Evolutionary conservation across 2,113 vertebrate species (phyloP).

Genomic region (Protobothrops mucrosquamatus): DNA sequence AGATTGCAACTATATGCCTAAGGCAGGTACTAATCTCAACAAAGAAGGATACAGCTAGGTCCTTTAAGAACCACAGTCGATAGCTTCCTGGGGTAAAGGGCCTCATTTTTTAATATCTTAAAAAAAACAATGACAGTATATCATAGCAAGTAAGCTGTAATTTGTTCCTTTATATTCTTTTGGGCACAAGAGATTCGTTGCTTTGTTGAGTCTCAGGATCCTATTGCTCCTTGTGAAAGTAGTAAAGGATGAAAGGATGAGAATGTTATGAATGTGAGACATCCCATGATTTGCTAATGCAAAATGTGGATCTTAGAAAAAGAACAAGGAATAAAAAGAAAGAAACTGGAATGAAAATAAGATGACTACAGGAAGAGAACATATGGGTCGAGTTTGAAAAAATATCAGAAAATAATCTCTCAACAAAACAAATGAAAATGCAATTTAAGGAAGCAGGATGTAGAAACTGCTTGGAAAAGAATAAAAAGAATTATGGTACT

Average conservation of each 20-base stretch:
- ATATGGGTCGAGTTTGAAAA: background rate
- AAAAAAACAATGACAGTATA: background rate
- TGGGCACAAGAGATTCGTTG: background rate
- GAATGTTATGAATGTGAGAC: background rate
- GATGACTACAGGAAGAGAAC: background rate
- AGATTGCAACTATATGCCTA: background rate
- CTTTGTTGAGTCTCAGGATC: background rate
- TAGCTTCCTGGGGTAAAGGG: background rate
- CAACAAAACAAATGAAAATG: background rate
- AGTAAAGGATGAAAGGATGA: background rate
- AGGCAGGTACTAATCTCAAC: background rate
- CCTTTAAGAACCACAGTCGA: background rate
- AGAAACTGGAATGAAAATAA: background rate
- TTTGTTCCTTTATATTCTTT: background rate
- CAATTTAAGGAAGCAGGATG: background rate
- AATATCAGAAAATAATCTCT: background rate
- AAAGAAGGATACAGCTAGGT: background rate
- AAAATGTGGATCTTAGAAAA: background rate
- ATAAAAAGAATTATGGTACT: background rate
- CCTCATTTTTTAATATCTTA: background rate
- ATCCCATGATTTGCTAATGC: background rate
- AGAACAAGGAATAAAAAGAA: background rate
- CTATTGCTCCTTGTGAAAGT: background rate
- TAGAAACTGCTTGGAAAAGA: background rate
- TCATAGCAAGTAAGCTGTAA: background rate